These are phyloP conservation scores for Salminus brasiliensis DNA, from an alignment of 2,113 vertebrate genomes.

Conservation along the genomic window DNA sequence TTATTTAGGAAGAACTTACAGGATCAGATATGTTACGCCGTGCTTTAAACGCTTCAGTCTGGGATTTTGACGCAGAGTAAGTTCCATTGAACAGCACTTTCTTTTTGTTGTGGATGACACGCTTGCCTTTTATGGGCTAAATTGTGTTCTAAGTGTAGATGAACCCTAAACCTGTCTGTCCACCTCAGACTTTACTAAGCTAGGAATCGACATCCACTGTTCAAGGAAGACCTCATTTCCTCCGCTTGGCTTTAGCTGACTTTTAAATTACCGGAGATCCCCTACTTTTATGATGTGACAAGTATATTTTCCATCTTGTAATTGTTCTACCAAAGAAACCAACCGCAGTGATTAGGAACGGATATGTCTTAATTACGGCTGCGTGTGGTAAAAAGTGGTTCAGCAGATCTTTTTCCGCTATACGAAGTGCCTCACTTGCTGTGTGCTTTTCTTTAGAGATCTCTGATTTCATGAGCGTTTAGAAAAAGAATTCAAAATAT, in stretches of 20 bases:
- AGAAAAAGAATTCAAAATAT: not conserved
- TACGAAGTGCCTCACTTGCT: not conserved
- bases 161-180: too few relatives aligned
- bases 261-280: not conserved
- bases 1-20: not conserved
- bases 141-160: not conserved
- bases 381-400: not conserved
- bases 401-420: not conserved
- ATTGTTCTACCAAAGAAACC: not conserved
- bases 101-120: not conserved
- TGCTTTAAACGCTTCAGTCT: not conserved
- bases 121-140: not conserved
- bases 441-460: not conserved
- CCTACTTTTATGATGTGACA: constrained; percentile 6
- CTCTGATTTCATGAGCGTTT: not conserved
- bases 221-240: not conserved
- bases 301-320: not conserved
- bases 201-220: not conserved
- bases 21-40: not conserved
- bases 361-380: constrained; percentile 7
- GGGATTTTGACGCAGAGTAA: not conserved
- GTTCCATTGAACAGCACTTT: not conserved
- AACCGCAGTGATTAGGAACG: not conserved
- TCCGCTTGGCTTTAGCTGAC: not conserved
- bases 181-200: not conserved